phyloP scores from a whole-genome alignment of 1,140 invertebrate species.

The Paracyclopina nana region DNA sequence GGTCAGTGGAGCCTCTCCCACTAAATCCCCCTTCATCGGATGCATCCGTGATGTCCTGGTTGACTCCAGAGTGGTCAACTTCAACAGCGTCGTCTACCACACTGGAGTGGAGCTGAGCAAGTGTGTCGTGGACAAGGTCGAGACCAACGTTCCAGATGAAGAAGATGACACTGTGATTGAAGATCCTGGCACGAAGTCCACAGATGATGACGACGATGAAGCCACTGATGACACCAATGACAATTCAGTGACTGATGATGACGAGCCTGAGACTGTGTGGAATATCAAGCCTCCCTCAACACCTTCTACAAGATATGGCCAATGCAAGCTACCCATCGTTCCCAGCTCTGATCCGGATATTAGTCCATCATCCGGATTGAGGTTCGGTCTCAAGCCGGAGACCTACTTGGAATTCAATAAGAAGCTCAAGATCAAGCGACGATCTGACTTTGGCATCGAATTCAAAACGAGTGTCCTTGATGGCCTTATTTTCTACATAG shows the following conservation, averaged over 20 bases:
- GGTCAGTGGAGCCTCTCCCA: constrained; percentile 24
- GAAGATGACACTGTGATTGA: too few relatives aligned
- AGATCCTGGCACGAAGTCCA: neutral
- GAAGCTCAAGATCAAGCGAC: constrained; percentile 37
- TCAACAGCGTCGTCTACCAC: constrained; percentile 45
- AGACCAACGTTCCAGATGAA: too few relatives aligned
- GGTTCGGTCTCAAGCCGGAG: constrained; percentile 39
- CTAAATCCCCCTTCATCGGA: constrained; percentile 41
- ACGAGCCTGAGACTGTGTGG: neutral
- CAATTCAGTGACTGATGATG: neutral
- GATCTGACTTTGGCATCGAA: constrained; percentile 52
- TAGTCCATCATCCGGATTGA: constrained; percentile 27
- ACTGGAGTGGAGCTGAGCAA: constrained; percentile 42
- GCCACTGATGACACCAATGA: constrained; percentile 7
- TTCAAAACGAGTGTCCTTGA: constrained; percentile 54
- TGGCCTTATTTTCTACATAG: constrained; percentile 67
- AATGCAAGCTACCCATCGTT: constrained; percentile 31
- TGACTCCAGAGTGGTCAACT: constrained; percentile 56
- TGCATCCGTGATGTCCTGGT: constrained; percentile 70
- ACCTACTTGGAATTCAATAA: constrained; percentile 49
- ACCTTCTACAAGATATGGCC: too few relatives aligned
- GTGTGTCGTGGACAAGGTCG: constrained; percentile 29
- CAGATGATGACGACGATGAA: constrained; percentile 16
- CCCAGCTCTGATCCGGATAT: constrained; percentile 24
- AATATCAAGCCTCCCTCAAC: too few relatives aligned